Conservation (phyloP, 2,113 vertebrate genomes). For the Alaudala cheleensis region DNA sequence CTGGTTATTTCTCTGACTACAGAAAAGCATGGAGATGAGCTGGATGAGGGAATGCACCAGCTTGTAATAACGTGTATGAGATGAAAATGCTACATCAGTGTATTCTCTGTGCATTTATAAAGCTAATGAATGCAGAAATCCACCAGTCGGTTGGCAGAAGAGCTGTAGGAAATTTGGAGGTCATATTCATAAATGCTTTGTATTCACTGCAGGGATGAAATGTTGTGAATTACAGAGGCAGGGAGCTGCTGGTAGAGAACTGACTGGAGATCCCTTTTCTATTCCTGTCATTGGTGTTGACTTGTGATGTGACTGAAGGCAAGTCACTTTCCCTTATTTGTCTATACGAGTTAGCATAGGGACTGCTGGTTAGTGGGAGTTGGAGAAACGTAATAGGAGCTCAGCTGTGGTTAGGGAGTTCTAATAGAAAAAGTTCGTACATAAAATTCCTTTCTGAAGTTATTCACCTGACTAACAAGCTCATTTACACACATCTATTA, state of each 20-base stretch:
- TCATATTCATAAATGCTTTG: conserved; percentile 45
- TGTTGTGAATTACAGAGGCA: background rate
- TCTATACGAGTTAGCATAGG: background rate
- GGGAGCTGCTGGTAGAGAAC: background rate
- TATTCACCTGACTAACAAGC: background rate
- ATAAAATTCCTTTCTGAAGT: background rate
- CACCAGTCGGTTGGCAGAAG: background rate
- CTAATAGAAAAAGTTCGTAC: background rate
- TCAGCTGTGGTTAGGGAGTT: background rate
- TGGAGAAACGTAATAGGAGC: background rate
- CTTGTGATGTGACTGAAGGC: background rate
- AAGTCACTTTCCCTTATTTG: background rate
- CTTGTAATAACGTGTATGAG: background rate
- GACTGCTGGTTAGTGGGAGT: background rate
- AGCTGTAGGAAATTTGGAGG: conserved; percentile 22
- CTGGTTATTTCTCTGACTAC: background rate
- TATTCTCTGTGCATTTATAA: conserved; percentile 46
- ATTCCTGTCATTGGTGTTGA: background rate
- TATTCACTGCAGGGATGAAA: background rate
- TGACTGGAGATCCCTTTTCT: background rate
- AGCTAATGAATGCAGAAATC: conserved; percentile 35
- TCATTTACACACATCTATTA: background rate
- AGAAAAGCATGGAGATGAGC: conserved; percentile 16
- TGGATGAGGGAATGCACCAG: background rate
- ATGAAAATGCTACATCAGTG: background rate